phyloP scores from a whole-genome alignment of 2,888 invertebrate species.

The Sycophila texana region DNA sequence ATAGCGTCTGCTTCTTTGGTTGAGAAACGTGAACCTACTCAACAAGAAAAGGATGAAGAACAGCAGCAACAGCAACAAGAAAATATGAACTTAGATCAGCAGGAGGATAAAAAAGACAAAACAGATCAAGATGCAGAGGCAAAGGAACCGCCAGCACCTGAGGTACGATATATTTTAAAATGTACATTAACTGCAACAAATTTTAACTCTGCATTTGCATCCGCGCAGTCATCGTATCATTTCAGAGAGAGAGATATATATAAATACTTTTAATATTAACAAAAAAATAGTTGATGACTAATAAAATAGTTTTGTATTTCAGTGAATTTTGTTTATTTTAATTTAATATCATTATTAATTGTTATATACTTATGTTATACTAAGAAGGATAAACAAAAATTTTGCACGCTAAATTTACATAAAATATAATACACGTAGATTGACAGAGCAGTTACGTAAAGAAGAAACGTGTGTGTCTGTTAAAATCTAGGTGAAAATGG shows the following conservation, averaged over 20 bases:
- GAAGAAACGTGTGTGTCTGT: slow-evolving; percentile 66
- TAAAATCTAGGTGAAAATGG: slow-evolving; percentile 75
- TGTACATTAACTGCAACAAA: too few relatives aligned
- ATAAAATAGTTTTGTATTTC: too few relatives aligned
- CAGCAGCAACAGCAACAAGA: slow-evolving; percentile 68
- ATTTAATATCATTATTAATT: too few relatives aligned
- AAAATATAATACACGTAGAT: slow-evolving; percentile 12
- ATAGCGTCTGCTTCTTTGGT: slow-evolving; percentile 91
- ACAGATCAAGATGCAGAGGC: slow-evolving; percentile 72
- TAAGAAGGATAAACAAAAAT: too few relatives aligned
- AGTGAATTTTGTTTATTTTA: too few relatives aligned
- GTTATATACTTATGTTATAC: too few relatives aligned
- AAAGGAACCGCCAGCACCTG: slow-evolving; percentile 71
- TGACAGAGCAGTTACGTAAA: slow-evolving; percentile 49
- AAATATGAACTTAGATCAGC: slow-evolving; percentile 64
- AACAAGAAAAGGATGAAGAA: slow-evolving; percentile 73
- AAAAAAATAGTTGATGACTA: too few relatives aligned
- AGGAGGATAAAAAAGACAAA: slow-evolving; percentile 68
- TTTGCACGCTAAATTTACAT: too few relatives aligned
- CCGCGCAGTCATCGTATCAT: too few relatives aligned
- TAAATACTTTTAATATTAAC: too few relatives aligned
- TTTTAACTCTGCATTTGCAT: too few relatives aligned
- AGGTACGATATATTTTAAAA: slow-evolving; percentile 63
- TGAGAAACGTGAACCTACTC: slow-evolving; percentile 79
- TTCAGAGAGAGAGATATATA: too few relatives aligned